phyloP scores from a whole-genome alignment of 2,888 invertebrate genomes.

The Lapara coniferarum region DNA sequence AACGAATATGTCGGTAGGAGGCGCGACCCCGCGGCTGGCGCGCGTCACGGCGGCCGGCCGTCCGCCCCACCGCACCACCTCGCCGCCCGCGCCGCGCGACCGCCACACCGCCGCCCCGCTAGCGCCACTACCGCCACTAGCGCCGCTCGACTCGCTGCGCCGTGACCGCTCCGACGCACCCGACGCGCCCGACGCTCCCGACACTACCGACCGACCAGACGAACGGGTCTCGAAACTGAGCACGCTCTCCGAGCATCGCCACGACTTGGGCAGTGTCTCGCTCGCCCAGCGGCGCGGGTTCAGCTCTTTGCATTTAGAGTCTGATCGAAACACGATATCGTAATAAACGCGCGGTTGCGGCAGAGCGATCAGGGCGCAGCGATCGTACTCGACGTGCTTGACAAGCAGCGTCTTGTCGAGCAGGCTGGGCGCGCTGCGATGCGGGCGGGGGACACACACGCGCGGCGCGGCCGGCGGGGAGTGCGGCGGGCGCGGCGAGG shows the following conservation, averaged over 20 bases:
- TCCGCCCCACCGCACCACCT: slow-evolving; percentile 74
- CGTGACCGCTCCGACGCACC: slow-evolving; percentile 42
- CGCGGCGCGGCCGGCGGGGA: slow-evolving; percentile 53
- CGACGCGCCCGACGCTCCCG: slow-evolving; percentile 40
- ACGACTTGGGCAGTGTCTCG: slow-evolving; percentile 73
- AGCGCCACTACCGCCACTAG: slow-evolving; percentile 47
- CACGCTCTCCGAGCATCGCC: slow-evolving; percentile 76
- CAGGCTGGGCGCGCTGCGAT: slow-evolving; percentile 68
- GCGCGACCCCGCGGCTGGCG: slow-evolving; percentile 79
- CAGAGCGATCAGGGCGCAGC: slow-evolving; percentile 77
- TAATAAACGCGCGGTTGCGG: slow-evolving; percentile 74
- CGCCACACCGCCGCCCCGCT: slow-evolving; percentile 43
- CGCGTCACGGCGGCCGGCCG: slow-evolving; percentile 81
- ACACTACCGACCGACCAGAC: slow-evolving; percentile 31
- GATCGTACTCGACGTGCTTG: slow-evolving; percentile 70
- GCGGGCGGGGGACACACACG: slow-evolving; percentile 60
- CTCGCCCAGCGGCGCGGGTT: slow-evolving; percentile 71
- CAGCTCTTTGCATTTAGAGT: slow-evolving; percentile 56
- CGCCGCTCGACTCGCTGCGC: slow-evolving; percentile 52
- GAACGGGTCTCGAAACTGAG: slow-evolving; percentile 62
- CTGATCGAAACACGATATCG: slow-evolving; percentile 65
- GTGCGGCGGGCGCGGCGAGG: slow-evolving; percentile 72
- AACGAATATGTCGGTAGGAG: slow-evolving; percentile 75
- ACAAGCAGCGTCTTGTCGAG: slow-evolving; percentile 75
- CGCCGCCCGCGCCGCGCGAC: slow-evolving; percentile 58